A percentile compares a stretch with the other conserved stretches of the same genome.
These are phyloP conservation scores for Xylota sylvarum DNA, from an alignment of 2,888 invertebrate species.

Conservation along the genomic window DNA sequence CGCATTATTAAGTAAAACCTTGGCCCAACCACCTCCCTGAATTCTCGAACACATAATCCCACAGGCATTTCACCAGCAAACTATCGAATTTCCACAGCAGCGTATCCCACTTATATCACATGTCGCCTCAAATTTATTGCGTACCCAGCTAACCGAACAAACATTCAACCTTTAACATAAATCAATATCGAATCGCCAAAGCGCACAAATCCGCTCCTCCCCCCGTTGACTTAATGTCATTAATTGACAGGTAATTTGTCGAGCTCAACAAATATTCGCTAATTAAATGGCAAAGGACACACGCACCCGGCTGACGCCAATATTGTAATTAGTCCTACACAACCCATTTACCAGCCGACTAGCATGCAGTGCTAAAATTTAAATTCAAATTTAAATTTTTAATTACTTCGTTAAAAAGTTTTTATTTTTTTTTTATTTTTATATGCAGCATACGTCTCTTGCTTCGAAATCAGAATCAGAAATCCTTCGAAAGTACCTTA, in stretches of 20 bases:
- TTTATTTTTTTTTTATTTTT: no score
- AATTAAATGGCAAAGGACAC: constrained; percentile 57
- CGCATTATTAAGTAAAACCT: no score
- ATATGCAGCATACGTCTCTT: not conserved
- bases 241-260: constrained; percentile 61
- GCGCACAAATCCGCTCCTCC: not conserved
- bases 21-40: not conserved
- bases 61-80: not conserved
- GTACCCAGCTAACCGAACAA: constrained; percentile 8
- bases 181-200: constrained; percentile 11
- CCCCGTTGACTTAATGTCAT: not conserved
- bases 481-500: constrained; percentile 45
- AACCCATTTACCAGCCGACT: not conserved
- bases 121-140: constrained; percentile 49
- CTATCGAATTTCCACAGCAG: constrained; percentile 40
- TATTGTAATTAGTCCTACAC: constrained; percentile 25
- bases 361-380: not conserved
- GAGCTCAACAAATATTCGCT: constrained; percentile 49
- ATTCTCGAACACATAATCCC: constrained; percentile 8
- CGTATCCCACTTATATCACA: constrained; percentile 21
- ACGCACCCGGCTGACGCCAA: constrained; percentile 27
- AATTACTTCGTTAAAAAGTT: constrained; percentile 49
- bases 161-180: constrained; percentile 25
- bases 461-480: not conserved
- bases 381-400: constrained; percentile 48